Evolutionary conservation across 2,888 invertebrate species (phyloP).

Genomic region (Hypsopygia costalis): DNA sequence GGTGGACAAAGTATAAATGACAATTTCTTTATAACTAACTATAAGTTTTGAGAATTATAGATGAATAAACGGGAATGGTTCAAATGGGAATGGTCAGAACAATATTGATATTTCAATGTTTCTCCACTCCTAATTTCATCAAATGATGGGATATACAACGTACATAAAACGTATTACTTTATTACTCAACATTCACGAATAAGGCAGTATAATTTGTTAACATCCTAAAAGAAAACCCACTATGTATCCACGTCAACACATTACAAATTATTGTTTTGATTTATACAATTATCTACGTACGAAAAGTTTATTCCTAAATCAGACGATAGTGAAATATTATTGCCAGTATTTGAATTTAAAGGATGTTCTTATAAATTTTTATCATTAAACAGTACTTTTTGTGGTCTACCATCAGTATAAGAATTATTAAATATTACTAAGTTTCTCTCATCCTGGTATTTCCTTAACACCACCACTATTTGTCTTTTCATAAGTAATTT

Average conservation of each 20-base stretch:
- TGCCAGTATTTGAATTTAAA: conserved; percentile 22
- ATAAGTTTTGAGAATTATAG: no score
- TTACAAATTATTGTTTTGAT: conserved; percentile 23
- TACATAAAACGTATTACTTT: conserved; percentile 20
- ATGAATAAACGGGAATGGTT: no score
- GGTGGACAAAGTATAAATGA: no score
- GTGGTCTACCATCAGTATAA: conserved; percentile 21
- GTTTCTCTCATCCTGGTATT: conserved; percentile 19
- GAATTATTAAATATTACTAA: conserved; percentile 22
- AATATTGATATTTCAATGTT: conserved; percentile 3
- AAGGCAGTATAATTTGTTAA: conserved; percentile 47
- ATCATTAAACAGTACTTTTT: conserved; percentile 16
- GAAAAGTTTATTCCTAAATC: conserved; percentile 22
- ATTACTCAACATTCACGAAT: conserved; percentile 39
- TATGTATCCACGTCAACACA: conserved; percentile 18
- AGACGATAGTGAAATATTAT: conserved; percentile 28
- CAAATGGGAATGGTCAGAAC: neutral
- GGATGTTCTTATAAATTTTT: conserved; percentile 16
- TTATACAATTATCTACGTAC: conserved; percentile 24
- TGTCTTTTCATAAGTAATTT: conserved; percentile 23
- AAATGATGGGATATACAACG: conserved; percentile 23
- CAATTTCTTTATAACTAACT: no score
- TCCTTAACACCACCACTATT: conserved; percentile 18
- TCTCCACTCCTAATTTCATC: conserved; percentile 33
- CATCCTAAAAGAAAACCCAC: conserved; percentile 28